Conservation (phyloP, 2,113 vertebrate species). For the Gobiocypris rarus region DNA sequence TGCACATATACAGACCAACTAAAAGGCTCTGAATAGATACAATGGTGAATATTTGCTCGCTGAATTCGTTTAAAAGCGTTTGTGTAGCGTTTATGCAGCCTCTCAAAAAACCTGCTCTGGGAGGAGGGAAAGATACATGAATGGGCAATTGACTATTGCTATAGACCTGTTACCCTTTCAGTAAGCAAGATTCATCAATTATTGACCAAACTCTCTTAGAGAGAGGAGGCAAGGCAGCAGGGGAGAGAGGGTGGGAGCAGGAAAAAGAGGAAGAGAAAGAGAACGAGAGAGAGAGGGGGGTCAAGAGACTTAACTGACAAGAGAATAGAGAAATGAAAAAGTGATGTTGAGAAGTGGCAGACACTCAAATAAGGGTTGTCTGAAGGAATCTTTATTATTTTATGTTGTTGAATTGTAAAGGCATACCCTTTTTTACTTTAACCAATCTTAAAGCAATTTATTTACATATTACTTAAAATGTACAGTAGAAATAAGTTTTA, state of each 20-base stretch:
- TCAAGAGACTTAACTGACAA: neutral
- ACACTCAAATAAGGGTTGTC: neutral
- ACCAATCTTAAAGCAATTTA: neutral
- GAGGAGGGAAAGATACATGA: constrained; percentile 28
- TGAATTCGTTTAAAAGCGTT: constrained; percentile 5
- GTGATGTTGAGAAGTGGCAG: neutral
- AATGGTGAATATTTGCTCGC: constrained; percentile 14
- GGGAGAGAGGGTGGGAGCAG: constrained; percentile 43
- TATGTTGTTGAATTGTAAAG: too few relatives aligned
- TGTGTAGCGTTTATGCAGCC: neutral
- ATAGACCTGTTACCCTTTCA: constrained; percentile 59
- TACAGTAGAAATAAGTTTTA: neutral
- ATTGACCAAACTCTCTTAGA: constrained; percentile 51
- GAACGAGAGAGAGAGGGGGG: neutral
- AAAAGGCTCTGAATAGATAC: neutral
- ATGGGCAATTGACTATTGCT: constrained; percentile 35
- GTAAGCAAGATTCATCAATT: constrained; percentile 50
- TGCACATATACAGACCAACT: neutral
- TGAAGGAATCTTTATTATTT: too few relatives aligned
- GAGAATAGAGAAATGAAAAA: constrained; percentile 41
- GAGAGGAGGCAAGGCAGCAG: constrained; percentile 57
- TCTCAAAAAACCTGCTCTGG: constrained; percentile 6
- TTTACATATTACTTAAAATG: neutral
- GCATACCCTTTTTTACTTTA: neutral
- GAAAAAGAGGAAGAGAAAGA: constrained; percentile 45